Percentiles rank a stretch among this genome's conserved stretches.
These are phyloP conservation scores for Morpho achilles DNA, from an alignment of 2,888 invertebrate species.

Conservation along the genomic window DNA sequence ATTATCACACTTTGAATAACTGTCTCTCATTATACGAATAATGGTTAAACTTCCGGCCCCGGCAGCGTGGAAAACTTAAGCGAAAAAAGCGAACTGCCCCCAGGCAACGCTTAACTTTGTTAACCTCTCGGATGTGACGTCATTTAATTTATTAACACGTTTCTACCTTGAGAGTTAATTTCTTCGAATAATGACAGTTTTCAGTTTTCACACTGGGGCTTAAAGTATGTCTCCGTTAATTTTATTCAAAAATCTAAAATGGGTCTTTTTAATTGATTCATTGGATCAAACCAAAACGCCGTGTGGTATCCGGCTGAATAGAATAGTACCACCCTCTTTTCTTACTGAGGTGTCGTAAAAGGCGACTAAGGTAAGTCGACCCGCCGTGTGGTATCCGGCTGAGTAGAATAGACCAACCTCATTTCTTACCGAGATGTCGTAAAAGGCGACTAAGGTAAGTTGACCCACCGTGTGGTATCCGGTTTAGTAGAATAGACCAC, in stretches of 20 bases:
- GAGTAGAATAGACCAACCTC: too few species aligned
- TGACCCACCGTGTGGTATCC: too few species aligned
- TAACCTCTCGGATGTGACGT: constrained; percentile 71
- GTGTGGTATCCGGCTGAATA: too few species aligned
- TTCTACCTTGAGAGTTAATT: constrained; percentile 55
- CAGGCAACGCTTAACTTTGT: constrained; percentile 64
- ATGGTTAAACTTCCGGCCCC: constrained; percentile 80
- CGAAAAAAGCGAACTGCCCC: constrained; percentile 76
- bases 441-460: too few species aligned
- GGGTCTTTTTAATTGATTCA: too few species aligned
- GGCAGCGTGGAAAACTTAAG: constrained; percentile 74
- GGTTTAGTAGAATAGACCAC: too few species aligned
- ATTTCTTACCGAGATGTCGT: too few species aligned
- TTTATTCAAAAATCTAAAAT: neutral
- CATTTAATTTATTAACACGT: constrained; percentile 79
- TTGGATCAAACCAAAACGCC: too few species aligned
- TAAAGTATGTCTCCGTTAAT: neutral
- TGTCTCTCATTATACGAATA: constrained; percentile 33
- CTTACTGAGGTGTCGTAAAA: too few species aligned
- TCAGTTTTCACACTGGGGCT: constrained; percentile 36
- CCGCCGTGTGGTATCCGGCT: too few species aligned
- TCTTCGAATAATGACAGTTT: constrained; percentile 57
- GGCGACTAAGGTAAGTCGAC: too few species aligned
- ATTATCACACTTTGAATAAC: neutral
- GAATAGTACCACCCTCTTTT: too few species aligned